Conservation (phyloP, 2,113 vertebrate species). For the Chaetorhynchus papuensis region DNA sequence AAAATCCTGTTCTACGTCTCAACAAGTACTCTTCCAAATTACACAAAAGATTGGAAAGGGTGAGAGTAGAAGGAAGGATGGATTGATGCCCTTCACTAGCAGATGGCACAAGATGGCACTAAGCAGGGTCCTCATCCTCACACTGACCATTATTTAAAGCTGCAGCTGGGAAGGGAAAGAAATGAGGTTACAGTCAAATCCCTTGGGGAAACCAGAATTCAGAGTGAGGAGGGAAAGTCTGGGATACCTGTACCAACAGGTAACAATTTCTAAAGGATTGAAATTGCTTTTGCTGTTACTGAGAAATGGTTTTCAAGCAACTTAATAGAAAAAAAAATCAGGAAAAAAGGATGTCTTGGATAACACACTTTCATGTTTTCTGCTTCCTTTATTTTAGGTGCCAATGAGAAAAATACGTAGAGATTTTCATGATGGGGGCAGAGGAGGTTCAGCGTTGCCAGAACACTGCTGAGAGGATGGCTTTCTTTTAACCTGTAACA, state of each 20-base stretch:
- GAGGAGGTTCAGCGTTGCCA: neutral
- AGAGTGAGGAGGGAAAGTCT: neutral
- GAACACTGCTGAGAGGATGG: neutral
- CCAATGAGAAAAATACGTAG: neutral
- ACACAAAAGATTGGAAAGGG: neutral
- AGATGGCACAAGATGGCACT: neutral
- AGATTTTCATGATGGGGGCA: neutral
- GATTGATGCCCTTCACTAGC: neutral
- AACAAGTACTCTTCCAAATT: neutral
- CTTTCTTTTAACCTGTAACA: neutral
- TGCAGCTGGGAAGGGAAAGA: neutral
- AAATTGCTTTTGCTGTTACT: neutral
- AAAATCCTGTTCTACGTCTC: neutral
- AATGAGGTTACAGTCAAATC: neutral
- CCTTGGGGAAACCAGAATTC: neutral
- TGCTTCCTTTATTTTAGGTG: neutral
- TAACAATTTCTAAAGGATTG: neutral
- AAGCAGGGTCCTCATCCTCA: neutral
- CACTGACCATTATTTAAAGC: neutral
- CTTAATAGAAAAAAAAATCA: neutral
- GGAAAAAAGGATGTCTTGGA: neutral
- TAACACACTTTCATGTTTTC: neutral
- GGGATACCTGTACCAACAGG: neutral
- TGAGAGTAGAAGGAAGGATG: neutral
- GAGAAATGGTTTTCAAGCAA: neutral